Base-by-base conservation (phyloP, 92 coral and sea anemone species). In the Desmophyllum pertusum region DNA sequence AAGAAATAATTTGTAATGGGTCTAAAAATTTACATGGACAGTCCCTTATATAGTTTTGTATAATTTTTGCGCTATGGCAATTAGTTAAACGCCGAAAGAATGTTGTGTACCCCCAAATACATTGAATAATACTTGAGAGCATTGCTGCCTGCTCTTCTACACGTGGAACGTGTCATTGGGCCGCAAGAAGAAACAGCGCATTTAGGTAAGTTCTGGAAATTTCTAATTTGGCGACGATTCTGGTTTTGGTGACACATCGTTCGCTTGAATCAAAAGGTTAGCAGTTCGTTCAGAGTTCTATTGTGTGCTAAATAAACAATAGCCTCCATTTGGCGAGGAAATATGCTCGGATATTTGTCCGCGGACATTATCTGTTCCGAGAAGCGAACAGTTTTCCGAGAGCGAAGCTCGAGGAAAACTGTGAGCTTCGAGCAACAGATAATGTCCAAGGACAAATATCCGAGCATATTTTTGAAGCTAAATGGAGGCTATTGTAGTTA, bases 21-120 rank as follows among this genome's bases (percentile, higher is more conserved):
- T 6, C 64, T 23, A 30, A 2, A 57, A 57, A 57, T n/a, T 6
- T n/a, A 3, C 27, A 53, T 17, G 29, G 25, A 53, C 4, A 51
- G 59, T 3, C 18, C 25, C n/a, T 51, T 17, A 51, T 46, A 23
- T 55, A n/a, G 10, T 5, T 9, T 55, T n/a, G 30, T 55, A 23
- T 55, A 1, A 25, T 64, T 76, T 42, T 8, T 4, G 8, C 14
- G 83, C 73, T 42, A 78, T 78, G 51, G 50, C 21, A 64, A 63
- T 64, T 73, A 64, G 73, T 78, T 61, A 65, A 63, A 78, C 83
- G 83, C 64, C 55, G 19, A 30, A 77, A 77, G 48, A 78, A 53
- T 57, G 41, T 37, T 9, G 23, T 42, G 14, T 13, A 17, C 43
- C 35, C 29, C 39, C 15, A 42, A 42, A 27, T 25, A 11, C 65